Percentiles rank a stretch among this genome's conserved stretches.
Conservation (phyloP, 2,113 vertebrate genomes). For the Myrmecobius fasciatus region DNA sequence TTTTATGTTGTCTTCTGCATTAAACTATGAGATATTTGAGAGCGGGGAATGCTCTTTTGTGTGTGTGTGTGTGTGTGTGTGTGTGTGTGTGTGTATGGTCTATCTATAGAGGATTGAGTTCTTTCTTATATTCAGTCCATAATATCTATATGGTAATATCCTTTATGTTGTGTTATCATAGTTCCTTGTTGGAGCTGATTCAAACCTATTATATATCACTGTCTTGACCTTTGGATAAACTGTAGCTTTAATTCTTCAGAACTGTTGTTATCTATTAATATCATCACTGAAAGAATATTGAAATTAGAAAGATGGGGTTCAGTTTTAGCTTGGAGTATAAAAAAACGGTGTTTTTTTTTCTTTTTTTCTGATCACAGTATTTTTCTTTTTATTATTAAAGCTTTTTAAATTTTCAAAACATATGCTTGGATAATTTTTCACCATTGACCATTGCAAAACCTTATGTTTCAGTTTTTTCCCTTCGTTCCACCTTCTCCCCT, state of each 20-base stretch:
- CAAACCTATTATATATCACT: not conserved
- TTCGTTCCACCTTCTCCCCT: too few relatives aligned
- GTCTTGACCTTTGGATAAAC: not conserved
- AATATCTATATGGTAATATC: not conserved
- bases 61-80: too few relatives aligned
- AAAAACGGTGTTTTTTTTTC: not conserved
- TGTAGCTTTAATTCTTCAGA: not conserved
- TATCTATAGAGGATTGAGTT: not conserved
- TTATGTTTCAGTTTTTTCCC: too few relatives aligned
- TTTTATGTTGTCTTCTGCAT: not conserved
- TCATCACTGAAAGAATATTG: not conserved
- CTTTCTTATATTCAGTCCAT: not conserved
- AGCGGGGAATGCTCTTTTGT: too few relatives aligned
- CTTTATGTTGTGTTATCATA: not conserved
- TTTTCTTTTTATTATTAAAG: too few relatives aligned
- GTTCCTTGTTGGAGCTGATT: not conserved
- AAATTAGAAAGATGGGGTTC: not conserved
- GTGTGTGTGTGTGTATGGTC: not conserved
- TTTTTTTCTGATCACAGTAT: too few relatives aligned
- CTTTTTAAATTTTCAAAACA: too few relatives aligned
- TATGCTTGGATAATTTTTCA: too few relatives aligned
- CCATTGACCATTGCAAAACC: too few relatives aligned
- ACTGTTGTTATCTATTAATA: not conserved
- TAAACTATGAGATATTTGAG: not conserved
- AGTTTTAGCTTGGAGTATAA: not conserved